Evolutionary conservation across 2,888 invertebrate genomes (phyloP).

Genomic region (Sycophila texana): DNA sequence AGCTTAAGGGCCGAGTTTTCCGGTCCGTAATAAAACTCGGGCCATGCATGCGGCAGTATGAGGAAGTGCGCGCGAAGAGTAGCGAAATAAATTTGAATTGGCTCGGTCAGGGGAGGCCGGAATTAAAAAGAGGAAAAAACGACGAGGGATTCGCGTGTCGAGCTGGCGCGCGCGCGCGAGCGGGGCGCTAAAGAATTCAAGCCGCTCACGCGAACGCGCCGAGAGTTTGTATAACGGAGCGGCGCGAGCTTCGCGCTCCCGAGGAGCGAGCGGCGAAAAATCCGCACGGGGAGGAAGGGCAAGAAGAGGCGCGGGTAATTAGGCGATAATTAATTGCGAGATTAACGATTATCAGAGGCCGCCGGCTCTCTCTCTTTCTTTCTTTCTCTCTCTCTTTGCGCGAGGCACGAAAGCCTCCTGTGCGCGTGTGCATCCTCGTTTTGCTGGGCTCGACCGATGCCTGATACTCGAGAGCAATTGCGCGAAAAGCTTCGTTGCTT

Average conservation of each 20-base stretch:
- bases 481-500: no score
- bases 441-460: no score
- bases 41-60: constrained; percentile 13
- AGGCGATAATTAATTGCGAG: constrained; percentile 72
- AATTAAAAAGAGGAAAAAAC: constrained; percentile 16
- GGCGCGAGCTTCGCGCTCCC: background rate
- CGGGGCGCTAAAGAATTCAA: constrained; percentile 37
- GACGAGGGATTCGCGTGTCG: constrained; percentile 39
- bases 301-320: constrained; percentile 67
- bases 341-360: constrained; percentile 63
- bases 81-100: constrained; percentile 55
- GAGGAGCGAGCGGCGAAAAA: background rate
- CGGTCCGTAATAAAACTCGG: background rate
- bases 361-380: background rate
- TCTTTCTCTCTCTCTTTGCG: no score
- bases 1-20: no score
- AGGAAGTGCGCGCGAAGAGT: constrained; percentile 53
- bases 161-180: background rate
- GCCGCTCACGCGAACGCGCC: constrained; percentile 42
- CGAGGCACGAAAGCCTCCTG: no score
- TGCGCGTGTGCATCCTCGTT: no score
- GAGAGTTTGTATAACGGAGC: constrained; percentile 42
- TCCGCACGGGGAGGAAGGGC: background rate
- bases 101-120: constrained; percentile 37
- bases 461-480: no score